Base-by-base conservation (phyloP, 1,140 invertebrate species). In the Neodiprion pinetum region DNA sequence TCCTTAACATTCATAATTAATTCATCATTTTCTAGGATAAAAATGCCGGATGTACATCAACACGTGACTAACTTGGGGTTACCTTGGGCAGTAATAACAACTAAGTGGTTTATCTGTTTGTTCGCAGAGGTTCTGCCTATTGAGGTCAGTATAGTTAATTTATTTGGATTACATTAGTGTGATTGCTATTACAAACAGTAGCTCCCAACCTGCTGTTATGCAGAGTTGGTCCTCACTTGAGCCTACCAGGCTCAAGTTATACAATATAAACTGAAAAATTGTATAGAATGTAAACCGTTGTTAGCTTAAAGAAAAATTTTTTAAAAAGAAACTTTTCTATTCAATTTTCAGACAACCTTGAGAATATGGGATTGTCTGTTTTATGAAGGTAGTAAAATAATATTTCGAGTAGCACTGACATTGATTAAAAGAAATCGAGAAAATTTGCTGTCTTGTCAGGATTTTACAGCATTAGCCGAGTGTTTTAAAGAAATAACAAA, bases 321-420 rank as follows among this genome's bases (percentile, higher is more conserved):
- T 75, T 70, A 49, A 23, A 47, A 65, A 71, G 72, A 23, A 75
- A 74, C 11, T 75, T 76, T 77, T 47, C 78, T 79, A 74, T 86
- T 40, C 28, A 40, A 3, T 40, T 40, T 84, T n/a, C 83, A 94
- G 91, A 98, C 96, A 48, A 95, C 96, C 50, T 87, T 98, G 3
- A 90, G 97, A 80, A 94, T 98, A 84, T 98, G 97, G 97, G 97
- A 99, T 86, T 97, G 96, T 81, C 88, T 99, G 66, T 97, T 99
- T 87, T 94, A 96, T 79, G 97, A 98, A 89, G 97, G 97, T 23
- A 95, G 94, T 61, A 98, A 97, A 86, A 91, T 95, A 75, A 85
- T 98, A 17, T 95, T 97, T 80, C 90, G 96, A 80, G 96, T 97
- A n/a, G 94, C 94, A 77, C 83, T 97, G 67, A 95, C 95, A 23